Conservation (phyloP, 2,113 vertebrate genomes). For the Choloepus hoffmanni region DNA sequence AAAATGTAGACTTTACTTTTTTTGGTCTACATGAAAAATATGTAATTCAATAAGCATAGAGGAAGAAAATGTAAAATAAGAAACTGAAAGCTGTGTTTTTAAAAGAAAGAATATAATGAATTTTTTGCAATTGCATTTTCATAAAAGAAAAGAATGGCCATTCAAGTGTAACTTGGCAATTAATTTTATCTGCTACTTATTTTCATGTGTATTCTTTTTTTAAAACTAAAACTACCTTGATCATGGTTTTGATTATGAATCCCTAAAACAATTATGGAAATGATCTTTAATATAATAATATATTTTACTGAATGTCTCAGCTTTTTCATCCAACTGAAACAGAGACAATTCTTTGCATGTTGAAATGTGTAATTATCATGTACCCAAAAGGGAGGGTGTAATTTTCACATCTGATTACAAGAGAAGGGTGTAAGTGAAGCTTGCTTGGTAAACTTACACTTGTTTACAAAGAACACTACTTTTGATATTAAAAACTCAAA, state of each 20-base stretch:
- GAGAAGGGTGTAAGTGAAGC: conserved; percentile 90
- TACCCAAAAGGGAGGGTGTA: conserved; percentile 95
- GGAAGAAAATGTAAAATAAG: conserved; percentile 56
- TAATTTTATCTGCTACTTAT: conserved; percentile 62
- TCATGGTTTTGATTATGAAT: conserved; percentile 86
- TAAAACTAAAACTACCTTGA: conserved; percentile 83
- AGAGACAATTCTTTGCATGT: conserved; percentile 90
- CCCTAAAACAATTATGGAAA: conserved; percentile 85
- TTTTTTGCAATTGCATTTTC: conserved; percentile 56
- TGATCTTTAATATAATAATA: conserved; percentile 89
- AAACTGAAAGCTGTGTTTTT: conserved; percentile 22
- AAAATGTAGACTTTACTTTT: conserved; percentile 30
- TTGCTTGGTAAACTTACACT: conserved; percentile 88
- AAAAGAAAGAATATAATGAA: conserved; percentile 17
- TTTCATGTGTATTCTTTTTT: conserved; percentile 58
- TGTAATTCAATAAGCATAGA: neutral
- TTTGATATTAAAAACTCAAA: conserved; percentile 89
- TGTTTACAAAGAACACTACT: conserved; percentile 91
- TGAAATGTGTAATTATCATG: conserved; percentile 95
- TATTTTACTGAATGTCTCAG: conserved; percentile 87
- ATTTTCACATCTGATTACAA: conserved; percentile 97
- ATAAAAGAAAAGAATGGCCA: conserved; percentile 54
- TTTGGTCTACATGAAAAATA: conserved; percentile 36
- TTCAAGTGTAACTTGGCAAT: conserved; percentile 56
- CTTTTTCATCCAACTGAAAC: conserved; percentile 89